Base-by-base conservation (phyloP, 2,888 invertebrate genomes). In the Drosophila siamana region DNA sequence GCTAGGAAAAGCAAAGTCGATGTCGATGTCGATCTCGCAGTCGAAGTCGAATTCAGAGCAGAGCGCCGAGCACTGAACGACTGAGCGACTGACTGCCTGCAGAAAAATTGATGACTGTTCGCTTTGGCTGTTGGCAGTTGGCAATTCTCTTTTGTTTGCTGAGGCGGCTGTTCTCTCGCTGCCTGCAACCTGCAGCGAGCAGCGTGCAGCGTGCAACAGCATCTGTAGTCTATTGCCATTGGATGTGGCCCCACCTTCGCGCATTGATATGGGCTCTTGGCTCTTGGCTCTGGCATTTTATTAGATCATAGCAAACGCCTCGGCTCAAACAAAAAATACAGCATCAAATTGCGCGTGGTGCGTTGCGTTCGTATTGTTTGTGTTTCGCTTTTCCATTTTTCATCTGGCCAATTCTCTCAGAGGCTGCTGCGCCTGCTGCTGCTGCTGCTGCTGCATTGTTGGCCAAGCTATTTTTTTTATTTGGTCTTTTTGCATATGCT, bases 221-320 rank as follows among this genome's bases (percentile, higher is more conserved):
- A 33, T 33, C 33, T 33, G 33, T 2, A 28, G 73, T 36, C 66
- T 69, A 70, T 47, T 69, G 44, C 54, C 22, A 43, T 30, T 54
- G 43, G 9, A 16, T 28, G 30, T 43, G 55, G 83, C 83, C 88
- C 83, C 83, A 83, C 83, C 83, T 86, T 83, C 69, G 56, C 67
- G 65, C 24, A 38, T 33, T 50, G 74, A 52, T 51, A 55, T 61
- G 52, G 57, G 13, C 36, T 52, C 59, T 61, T 61, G 44, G n/a
- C n/a, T n/a, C n/a, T n/a, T 19, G 19, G 57, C 64, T 76, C 54
- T 64, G 67, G 66, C 69, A 72, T 83, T 77, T 86, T 83, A 83
- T 88, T 86, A 88, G 87, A 83, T 83, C 83, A 83, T 86, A 88
- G 71, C 66, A 60, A 77, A 88, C 88, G 81, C 81, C 80, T 88